These are phyloP conservation scores for Carcina quercana DNA, from an alignment of 2,888 invertebrate genomes.

Conservation along the genomic window DNA sequence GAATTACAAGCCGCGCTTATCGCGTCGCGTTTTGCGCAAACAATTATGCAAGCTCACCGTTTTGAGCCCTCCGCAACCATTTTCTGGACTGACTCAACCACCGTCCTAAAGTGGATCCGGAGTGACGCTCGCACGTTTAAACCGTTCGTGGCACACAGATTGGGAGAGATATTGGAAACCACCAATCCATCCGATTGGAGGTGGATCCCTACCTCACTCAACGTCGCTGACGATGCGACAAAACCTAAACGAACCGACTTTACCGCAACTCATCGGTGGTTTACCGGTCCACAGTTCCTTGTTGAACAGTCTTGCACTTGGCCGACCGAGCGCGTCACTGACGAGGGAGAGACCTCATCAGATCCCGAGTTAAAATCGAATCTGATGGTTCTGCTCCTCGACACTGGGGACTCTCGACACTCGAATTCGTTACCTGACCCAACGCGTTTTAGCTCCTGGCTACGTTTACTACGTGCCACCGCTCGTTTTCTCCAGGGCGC, in stretches of 20 bases:
- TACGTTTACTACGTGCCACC: constrained; percentile 1
- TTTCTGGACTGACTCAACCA: constrained; percentile 17
- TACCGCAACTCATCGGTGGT: constrained; percentile 8
- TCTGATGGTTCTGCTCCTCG: no score
- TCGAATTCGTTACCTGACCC: background rate
- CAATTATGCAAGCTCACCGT: constrained; percentile 5
- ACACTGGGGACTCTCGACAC: background rate
- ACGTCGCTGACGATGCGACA: constrained; percentile 20
- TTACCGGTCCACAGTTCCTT: constrained; percentile 13
- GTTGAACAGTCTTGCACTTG: constrained; percentile 6
- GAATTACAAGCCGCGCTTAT: constrained; percentile 12
- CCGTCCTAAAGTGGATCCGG: constrained; percentile 15
- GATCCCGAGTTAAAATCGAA: no score
- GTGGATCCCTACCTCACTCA: constrained; percentile 18
- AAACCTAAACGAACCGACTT: constrained; percentile 6
- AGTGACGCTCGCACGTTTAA: constrained; percentile 11
- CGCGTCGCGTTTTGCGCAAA: constrained; percentile 8
- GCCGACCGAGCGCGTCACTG: no score
- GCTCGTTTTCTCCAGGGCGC: background rate
- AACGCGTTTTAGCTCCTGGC: background rate
- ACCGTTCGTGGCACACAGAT: constrained; percentile 14
- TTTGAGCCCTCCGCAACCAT: constrained; percentile 3
- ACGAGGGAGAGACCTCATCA: no score
- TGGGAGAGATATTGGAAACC: constrained; percentile 14
- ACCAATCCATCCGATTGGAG: constrained; percentile 16